Evolutionary conservation across 1,140 invertebrate genomes (phyloP).

Genomic region (Samia ricini): DNA sequence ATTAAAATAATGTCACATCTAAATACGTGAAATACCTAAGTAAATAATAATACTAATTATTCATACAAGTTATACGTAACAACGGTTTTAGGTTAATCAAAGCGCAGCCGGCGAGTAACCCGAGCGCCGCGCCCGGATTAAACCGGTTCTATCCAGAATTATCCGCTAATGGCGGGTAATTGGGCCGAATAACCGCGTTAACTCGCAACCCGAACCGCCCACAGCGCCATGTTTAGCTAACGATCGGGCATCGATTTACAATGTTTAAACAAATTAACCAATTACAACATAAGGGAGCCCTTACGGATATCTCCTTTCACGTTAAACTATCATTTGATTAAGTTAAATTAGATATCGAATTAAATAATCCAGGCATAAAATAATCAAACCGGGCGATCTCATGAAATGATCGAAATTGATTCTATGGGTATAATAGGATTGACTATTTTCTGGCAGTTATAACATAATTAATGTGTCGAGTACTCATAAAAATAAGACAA

Average conservation of each 20-base stretch:
- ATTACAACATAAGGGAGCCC: conserved; percentile 4
- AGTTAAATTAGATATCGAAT: conserved; percentile 8
- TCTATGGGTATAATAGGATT: too few relatives aligned
- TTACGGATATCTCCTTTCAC: conserved; percentile 5
- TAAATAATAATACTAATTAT: not conserved
- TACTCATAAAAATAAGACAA: too few relatives aligned
- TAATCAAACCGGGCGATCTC: too few relatives aligned
- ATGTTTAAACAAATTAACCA: conserved; percentile 18
- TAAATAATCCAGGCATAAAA: too few relatives aligned
- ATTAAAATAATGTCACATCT: not conserved
- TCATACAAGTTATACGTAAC: not conserved
- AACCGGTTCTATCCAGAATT: conserved; percentile 27
- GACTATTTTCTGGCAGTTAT: too few relatives aligned
- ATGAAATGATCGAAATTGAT: too few relatives aligned
- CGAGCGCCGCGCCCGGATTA: conserved; percentile 11
- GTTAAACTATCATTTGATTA: not conserved
- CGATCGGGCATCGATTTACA: conserved; percentile 10
- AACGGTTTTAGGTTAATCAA: conserved; percentile 4
- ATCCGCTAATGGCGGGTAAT: conserved; percentile 40
- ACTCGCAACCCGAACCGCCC: conserved; percentile 22
- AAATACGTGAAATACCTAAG: not conserved
- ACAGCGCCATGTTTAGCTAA: conserved; percentile 2
- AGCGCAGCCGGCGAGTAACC: conserved; percentile 23
- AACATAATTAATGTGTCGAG: too few relatives aligned
- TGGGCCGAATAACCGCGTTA: conserved; percentile 44